Conservation (phyloP, 2,113 vertebrate species). For the Syrrhaptes paradoxus region DNA sequence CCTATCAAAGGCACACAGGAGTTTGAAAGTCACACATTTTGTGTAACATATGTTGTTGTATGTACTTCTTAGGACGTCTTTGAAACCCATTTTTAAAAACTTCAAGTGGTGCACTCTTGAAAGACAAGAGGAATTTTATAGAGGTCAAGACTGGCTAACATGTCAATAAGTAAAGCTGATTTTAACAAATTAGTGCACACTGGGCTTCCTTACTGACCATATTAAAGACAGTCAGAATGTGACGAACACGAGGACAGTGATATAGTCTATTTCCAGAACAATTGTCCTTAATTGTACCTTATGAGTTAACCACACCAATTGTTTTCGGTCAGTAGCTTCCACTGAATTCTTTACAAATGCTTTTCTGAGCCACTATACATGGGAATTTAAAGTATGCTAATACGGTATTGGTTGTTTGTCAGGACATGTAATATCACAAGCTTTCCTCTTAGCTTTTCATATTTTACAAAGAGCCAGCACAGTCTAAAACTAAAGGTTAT, state of each 20-base stretch:
- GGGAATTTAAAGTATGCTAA: neutral
- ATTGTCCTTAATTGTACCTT: neutral
- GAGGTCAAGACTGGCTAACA: neutral
- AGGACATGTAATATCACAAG: neutral
- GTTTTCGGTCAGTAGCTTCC: neutral
- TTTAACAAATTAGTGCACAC: neutral
- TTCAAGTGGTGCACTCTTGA: neutral
- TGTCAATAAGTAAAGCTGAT: neutral
- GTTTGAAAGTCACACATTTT: neutral
- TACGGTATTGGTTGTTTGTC: neutral
- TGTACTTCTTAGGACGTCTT: neutral
- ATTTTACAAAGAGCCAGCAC: neutral
- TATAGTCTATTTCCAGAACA: neutral
- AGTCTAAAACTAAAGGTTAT: neutral
- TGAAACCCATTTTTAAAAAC: neutral
- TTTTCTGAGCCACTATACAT: neutral
- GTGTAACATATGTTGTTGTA: neutral
- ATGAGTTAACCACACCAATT: neutral
- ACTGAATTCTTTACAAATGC: neutral
- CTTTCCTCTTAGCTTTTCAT: neutral
- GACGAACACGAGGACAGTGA: neutral
- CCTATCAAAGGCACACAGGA: neutral
- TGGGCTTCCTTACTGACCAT: neutral
- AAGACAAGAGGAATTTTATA: neutral
- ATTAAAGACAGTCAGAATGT: neutral